Evolutionary conservation across 2,888 invertebrate species (phyloP).

Genomic region (Nephrotoma appendiculata): DNA sequence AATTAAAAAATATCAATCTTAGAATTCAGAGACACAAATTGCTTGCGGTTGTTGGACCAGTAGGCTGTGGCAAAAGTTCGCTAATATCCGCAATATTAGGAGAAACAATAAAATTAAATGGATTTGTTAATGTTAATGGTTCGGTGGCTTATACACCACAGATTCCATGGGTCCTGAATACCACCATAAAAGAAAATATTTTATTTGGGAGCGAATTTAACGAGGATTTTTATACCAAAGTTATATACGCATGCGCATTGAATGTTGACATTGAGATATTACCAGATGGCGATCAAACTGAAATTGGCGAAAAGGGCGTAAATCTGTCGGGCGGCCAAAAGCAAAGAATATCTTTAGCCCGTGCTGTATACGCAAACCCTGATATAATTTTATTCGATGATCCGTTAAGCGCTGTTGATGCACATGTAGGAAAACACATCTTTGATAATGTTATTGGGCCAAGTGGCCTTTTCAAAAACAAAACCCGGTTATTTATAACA

Average conservation of each 20-base stretch:
- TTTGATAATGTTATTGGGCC: slow-evolving; percentile 43
- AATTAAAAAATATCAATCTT: slow-evolving; percentile 25
- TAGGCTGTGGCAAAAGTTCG: slow-evolving; percentile 32
- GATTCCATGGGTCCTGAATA: slow-evolving; percentile 41
- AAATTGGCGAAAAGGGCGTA: slow-evolving; percentile 40
- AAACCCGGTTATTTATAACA: slow-evolving; percentile 43
- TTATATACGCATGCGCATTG: slow-evolving; percentile 32
- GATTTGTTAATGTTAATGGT: slow-evolving; percentile 25
- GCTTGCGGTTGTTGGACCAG: slow-evolving; percentile 33
- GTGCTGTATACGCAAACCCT: slow-evolving; percentile 32
- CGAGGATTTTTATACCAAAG: slow-evolving; percentile 20
- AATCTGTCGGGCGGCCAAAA: slow-evolving; percentile 36
- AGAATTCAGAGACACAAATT: slow-evolving; percentile 23
- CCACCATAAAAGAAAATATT: slow-evolving; percentile 35
- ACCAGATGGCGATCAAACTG: slow-evolving; percentile 37
- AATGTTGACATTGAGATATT: slow-evolving; percentile 36
- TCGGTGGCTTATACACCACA: slow-evolving; percentile 38
- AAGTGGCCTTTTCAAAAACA: slow-evolving; percentile 25
- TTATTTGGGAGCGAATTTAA: slow-evolving; percentile 31
- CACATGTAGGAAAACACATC: slow-evolving; percentile 48
- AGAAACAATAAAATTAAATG: slow-evolving; percentile 29
- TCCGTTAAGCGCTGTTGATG: slow-evolving; percentile 46
- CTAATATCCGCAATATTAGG: slow-evolving; percentile 34
- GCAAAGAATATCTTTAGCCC: slow-evolving; percentile 34
- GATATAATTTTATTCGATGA: slow-evolving; percentile 41